Percentiles rank a stretch among this genome's conserved stretches.
phyloP scores from a whole-genome alignment of 2,888 invertebrate species.

The Slavum lentiscoides region DNA sequence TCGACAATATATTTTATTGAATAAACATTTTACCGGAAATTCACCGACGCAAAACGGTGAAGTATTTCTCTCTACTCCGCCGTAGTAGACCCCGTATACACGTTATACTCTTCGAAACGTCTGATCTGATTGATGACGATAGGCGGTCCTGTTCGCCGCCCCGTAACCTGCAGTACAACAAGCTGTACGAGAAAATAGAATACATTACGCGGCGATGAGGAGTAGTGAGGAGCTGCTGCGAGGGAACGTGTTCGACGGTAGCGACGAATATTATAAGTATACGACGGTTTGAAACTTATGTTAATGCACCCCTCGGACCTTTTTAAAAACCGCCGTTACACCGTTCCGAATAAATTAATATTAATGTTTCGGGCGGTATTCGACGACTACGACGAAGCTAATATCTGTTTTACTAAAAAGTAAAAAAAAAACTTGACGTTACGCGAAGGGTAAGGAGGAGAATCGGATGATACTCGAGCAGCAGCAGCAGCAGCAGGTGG shows the following conservation, averaged over 20 bases:
- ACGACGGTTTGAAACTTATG: conserved; percentile 29
- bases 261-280: not conserved
- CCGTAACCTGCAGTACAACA: not conserved
- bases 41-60: no score
- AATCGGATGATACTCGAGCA: not conserved
- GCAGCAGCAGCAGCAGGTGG: no score
- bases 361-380: conserved; percentile 5
- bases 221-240: not conserved
- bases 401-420: conserved; percentile 32
- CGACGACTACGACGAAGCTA: not conserved
- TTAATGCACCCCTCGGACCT: conserved; percentile 40
- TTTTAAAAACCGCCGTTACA: conserved; percentile 39
- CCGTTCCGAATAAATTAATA: conserved; percentile 43
- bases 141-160: not conserved
- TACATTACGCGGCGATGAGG: not conserved
- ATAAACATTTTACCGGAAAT: no score
- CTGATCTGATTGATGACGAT: conserved; percentile 23
- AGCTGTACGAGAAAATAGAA: conserved; percentile 13
- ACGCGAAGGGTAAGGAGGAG: conserved; percentile 21
- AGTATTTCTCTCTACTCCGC: no score
- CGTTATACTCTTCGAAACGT: no score
- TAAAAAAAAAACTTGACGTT: not conserved
- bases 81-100: no score
- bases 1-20: no score
- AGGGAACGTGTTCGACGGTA: not conserved